Base-by-base conservation (phyloP, 2,888 invertebrate species). In the Spilarctia lutea region DNA sequence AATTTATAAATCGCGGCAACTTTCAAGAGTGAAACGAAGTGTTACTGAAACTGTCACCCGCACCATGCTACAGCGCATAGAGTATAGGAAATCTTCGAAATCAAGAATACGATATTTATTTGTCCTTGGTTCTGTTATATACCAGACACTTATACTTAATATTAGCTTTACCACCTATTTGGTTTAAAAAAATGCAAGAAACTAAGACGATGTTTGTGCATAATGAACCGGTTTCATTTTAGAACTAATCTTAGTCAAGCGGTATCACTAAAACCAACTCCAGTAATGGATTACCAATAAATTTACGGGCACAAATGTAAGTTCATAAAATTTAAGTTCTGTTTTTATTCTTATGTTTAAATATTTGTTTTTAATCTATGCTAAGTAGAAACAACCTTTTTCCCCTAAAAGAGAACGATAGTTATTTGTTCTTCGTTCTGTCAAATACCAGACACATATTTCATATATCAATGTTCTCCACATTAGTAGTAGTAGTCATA, bases 271-370 rank as follows among this genome's bases (percentile, higher is more conserved):
- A 71, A 30, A 18, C 20, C 8, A 16, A 52, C 35, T 27, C 56
- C 13, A 72, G 35, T 56, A 39, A 66, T 39, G 72, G 72, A 4
- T n/a, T 56, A 30, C 66, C 72, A n/a, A 72, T 39, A 39, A 24
- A 72, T 27, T 56, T 72, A 66, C 72, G 56, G n/a, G 13, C 39
- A 39, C 72, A 72, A 72, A 72, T 72, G 72, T 72, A 39, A 72
- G 72, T 66, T 35, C 27, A 52, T 42, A 42, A 18, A 48, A 60
- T 20, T 63, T 42, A 42, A 65, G 24, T 30, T 45, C 18, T 20
- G 24, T n/a, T 71, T 35, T 16, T 33, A 24, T 39, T 65, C 1
- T 52, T 8, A 48, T 20, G 8, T 48, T 48, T 20, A 20, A 20
- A 52, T 24, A 24, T 20, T 1, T 52, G 0, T 52, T 8, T 20